A percentile compares a stretch with the other conserved stretches of the same genome.
These are phyloP conservation scores for Aproaerema taeniolella DNA, from an alignment of 2,888 invertebrate species.

Conservation along the genomic window DNA sequence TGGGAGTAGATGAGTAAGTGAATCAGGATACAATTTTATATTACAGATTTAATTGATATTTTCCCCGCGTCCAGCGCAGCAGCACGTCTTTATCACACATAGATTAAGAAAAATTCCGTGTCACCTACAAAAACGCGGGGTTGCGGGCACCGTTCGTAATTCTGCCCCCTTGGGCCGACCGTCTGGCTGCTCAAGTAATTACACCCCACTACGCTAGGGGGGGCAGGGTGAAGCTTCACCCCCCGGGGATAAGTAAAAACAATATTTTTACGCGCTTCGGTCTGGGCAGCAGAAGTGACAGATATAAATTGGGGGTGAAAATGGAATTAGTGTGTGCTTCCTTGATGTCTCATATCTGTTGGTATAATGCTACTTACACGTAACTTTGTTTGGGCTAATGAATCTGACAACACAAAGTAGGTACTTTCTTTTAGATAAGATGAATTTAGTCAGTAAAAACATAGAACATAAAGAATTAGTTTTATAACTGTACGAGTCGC, in stretches of 20 bases:
- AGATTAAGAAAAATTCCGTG: conserved; percentile 58
- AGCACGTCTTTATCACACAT: too few species aligned
- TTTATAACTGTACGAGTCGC: too few species aligned
- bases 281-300: conserved; percentile 68
- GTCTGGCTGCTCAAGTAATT: conserved; percentile 72
- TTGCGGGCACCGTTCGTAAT: conserved; percentile 52
- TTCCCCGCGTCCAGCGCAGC: too few species aligned
- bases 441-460: too few species aligned
- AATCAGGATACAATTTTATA: too few species aligned
- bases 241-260: conserved; percentile 71
- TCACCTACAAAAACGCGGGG: conserved; percentile 52
- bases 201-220: conserved; percentile 48
- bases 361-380: conserved; percentile 23
- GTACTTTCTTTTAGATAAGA: too few species aligned
- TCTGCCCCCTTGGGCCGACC: conserved; percentile 52
- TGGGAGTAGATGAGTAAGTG: too few species aligned
- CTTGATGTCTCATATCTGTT: conserved; percentile 36
- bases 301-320: conserved; percentile 69
- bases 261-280: conserved; percentile 71
- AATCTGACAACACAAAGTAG: background rate
- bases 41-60: too few species aligned
- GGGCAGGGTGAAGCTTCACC: too few species aligned
- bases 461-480: too few species aligned
- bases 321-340: conserved; percentile 64
- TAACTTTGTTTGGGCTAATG: conserved; percentile 15